Percentiles rank a stretch among this genome's conserved stretches.
Evolutionary conservation across 2,888 invertebrate genomes (phyloP).

Genomic region (Meta bourneti): DNA sequence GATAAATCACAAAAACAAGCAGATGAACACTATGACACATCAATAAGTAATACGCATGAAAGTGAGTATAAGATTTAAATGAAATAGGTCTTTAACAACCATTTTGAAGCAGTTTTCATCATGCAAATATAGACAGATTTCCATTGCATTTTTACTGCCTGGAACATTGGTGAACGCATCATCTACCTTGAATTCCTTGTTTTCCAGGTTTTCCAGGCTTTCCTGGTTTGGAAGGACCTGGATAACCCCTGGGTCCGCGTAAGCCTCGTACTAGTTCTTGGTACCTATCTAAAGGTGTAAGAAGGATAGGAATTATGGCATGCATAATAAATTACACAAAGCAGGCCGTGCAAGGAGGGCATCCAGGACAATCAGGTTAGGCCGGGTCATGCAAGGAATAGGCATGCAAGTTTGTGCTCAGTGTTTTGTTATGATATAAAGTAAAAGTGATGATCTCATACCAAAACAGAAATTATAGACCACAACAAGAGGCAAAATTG

Average conservation of each 20-base stretch:
- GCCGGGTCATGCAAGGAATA: slow-evolving; percentile 39
- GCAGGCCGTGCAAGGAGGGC: slow-evolving; percentile 36
- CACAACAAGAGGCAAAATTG: not conserved
- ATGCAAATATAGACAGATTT: not conserved
- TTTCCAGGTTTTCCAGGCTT: slow-evolving; percentile 85
- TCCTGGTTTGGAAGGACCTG: slow-evolving; percentile 86
- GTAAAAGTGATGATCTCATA: too few species aligned
- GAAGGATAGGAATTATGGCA: slow-evolving; percentile 4
- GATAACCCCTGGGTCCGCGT: slow-evolving; percentile 86
- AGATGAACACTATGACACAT: too few species aligned
- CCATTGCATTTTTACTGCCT: too few species aligned
- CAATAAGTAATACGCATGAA: not conserved
- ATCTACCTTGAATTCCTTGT: slow-evolving; percentile 76
- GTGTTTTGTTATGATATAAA: too few species aligned
- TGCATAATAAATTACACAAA: slow-evolving; percentile 1
- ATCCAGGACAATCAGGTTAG: slow-evolving; percentile 40
- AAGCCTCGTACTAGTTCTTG: slow-evolving; percentile 85
- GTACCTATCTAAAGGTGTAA: slow-evolving; percentile 86
- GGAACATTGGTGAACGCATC: not conserved
- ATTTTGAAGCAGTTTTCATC: not conserved
- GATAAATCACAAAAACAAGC: too few species aligned
- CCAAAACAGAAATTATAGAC: not conserved
- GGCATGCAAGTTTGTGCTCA: not conserved
- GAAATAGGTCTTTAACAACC: not conserved
- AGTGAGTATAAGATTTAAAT: not conserved